Evolutionary conservation across 2,888 invertebrate genomes (phyloP).

Genomic region (Sialis lutaria): DNA sequence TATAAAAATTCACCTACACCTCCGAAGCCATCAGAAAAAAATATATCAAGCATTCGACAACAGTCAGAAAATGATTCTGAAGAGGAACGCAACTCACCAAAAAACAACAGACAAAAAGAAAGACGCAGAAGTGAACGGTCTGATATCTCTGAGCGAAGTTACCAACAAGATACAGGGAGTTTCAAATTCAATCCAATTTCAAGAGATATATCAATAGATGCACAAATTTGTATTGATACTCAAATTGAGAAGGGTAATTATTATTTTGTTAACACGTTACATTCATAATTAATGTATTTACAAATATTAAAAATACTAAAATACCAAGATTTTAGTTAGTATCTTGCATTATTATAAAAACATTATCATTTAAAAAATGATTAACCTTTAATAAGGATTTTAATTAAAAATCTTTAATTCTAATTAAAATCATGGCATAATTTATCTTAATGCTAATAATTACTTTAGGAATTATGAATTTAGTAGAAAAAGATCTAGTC

Average conservation of each 20-base stretch:
- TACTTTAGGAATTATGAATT: constrained; percentile 21
- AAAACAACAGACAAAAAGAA: neutral
- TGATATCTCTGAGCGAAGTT: neutral
- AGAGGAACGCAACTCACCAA: neutral
- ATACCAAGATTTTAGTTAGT: neutral
- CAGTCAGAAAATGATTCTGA: neutral
- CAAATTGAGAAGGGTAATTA: constrained; percentile 5
- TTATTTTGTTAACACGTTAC: neutral
- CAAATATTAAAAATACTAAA: neutral
- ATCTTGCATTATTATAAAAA: neutral
- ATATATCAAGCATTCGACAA: neutral
- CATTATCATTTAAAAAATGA: neutral
- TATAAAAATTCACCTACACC: neutral
- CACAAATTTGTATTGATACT: constrained; percentile 3
- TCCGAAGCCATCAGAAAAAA: neutral
- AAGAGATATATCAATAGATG: constrained; percentile 5
- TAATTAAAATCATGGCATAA: too few species aligned
- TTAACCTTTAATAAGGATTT: neutral
- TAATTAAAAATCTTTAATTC: too few species aligned
- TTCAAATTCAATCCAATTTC: constrained; percentile 3
- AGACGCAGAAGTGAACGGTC: neutral
- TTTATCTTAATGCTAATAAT: neutral
- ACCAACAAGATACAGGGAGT: neutral
- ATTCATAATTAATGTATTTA: neutral
- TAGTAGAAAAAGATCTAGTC: constrained; percentile 25